Evolutionary conservation across 2,888 invertebrate species (phyloP).

Genomic region (Heliconius erato): DNA sequence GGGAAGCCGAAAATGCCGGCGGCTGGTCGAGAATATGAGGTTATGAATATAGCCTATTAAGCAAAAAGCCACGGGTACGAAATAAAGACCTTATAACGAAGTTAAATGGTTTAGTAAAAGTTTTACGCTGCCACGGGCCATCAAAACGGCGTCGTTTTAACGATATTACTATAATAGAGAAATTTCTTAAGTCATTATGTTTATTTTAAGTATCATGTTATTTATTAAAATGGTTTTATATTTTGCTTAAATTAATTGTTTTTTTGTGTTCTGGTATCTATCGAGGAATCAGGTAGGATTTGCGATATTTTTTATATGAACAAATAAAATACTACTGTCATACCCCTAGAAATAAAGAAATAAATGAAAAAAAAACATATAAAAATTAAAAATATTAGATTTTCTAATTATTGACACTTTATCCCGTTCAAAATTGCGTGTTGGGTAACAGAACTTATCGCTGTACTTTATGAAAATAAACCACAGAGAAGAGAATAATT

Average conservation of each 20-base stretch:
- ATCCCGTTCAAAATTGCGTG: not conserved
- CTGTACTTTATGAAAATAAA: not conserved
- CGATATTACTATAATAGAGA: not conserved
- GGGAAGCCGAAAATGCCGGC: slow-evolving; percentile 37
- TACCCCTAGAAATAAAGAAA: not conserved
- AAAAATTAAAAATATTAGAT: not conserved
- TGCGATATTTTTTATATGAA: not conserved
- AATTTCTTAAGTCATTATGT: not conserved
- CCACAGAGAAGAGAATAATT: not conserved
- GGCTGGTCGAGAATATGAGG: slow-evolving; percentile 50
- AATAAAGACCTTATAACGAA: slow-evolving; percentile 59
- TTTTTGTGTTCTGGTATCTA: not conserved
- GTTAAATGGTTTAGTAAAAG: slow-evolving; percentile 60
- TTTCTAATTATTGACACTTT: not conserved
- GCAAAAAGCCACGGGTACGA: slow-evolving; percentile 55
- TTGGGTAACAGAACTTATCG: not conserved
- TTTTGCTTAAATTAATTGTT: not conserved
- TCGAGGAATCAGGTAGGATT: too few relatives aligned
- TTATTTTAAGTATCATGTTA: not conserved
- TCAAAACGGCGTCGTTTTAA: slow-evolving; percentile 36
- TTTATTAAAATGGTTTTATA: not conserved
- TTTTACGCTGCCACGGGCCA: slow-evolving; percentile 53
- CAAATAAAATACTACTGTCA: not conserved
- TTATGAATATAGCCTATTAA: slow-evolving; percentile 58
- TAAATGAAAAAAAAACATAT: not conserved